Percentiles rank a stretch among this genome's conserved stretches.
Conservation (phyloP, 2,113 vertebrate genomes). For the Potamarius usumacintae region DNA sequence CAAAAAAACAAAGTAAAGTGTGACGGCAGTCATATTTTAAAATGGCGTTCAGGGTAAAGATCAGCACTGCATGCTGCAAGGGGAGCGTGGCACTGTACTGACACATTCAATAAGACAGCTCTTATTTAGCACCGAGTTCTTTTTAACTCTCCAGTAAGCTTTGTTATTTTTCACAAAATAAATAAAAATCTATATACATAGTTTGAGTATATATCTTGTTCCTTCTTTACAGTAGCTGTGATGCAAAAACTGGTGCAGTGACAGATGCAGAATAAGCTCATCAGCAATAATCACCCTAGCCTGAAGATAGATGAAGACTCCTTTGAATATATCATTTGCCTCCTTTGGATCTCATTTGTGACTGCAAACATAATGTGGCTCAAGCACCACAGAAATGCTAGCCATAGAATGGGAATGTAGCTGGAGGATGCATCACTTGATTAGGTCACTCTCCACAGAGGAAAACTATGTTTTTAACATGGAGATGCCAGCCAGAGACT, state of each 20-base stretch:
- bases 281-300: background rate
- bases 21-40: background rate
- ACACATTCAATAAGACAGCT: background rate
- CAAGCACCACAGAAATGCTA: conserved; percentile 28
- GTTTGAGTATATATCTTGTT: background rate
- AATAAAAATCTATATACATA: background rate
- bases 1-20: background rate
- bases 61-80: background rate
- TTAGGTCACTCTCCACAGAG: conserved; percentile 43
- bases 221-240: background rate
- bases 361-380: background rate
- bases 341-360: background rate
- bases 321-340: conserved; percentile 31
- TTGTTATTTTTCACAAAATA: background rate
- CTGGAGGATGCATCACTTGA: conserved; percentile 27
- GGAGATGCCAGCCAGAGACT: conserved; percentile 15
- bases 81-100: background rate
- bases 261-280: background rate
- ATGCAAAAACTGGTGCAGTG: background rate
- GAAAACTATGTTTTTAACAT: conserved; percentile 29
- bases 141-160: background rate
- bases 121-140: background rate
- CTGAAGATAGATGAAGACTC: conserved; percentile 3
- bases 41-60: background rate
- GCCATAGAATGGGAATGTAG: conserved; percentile 17